Evolutionary conservation across 2,797 vertebrate genomes (phyloP), one percentile per base, ranked within the genome.

Genomic region (Luscinia luscinia): DNA sequence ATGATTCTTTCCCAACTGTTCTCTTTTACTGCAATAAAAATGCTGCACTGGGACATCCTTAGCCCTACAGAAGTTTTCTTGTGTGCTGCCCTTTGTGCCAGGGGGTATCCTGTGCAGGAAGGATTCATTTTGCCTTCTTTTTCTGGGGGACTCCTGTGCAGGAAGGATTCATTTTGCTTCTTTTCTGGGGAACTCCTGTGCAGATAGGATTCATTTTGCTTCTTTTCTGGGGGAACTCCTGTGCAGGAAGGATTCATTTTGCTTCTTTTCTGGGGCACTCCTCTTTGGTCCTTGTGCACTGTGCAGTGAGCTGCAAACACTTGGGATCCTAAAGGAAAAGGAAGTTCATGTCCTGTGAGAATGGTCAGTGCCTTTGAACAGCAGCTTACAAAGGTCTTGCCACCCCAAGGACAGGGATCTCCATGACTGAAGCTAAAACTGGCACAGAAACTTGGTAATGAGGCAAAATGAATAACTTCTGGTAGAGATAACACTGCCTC

Each of bases 251-350:
- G 38, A 32, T 61, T 92, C 88, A 5, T 77, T 90, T 34, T 81
- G 94, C 52, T 88, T 95, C 89, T 75, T 93, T 43, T 93, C 95
- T 40, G 87, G 83, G 57, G 94, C 75, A 46, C 62, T 93, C 73
- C 85, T 97, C 88, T 78, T 96, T 41, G 89, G 91, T 45, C 24
- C 92, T 87, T 91, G 91, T 16, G 36, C 83, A 93, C 49, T 87
- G 64, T 59, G 89, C 89, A 95, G 82, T 22, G 96, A 83, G 2
- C 88, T 76, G 84, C 90, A 94, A 79, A 91, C 89, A 66, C 63
- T 46, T 1, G 59, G 49, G 70, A 11, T 73, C 84, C 97, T 98
- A 78, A 63, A 77, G 24, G 74, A 91, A 82, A 96, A 38, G 55
- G 85, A 79, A 93, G 14, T 68, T 63, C 20, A 49, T 4, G 51